These are phyloP conservation scores for Phyllotreta cruciferae DNA, from an alignment of 2,888 invertebrate genomes.

Conservation along the genomic window DNA sequence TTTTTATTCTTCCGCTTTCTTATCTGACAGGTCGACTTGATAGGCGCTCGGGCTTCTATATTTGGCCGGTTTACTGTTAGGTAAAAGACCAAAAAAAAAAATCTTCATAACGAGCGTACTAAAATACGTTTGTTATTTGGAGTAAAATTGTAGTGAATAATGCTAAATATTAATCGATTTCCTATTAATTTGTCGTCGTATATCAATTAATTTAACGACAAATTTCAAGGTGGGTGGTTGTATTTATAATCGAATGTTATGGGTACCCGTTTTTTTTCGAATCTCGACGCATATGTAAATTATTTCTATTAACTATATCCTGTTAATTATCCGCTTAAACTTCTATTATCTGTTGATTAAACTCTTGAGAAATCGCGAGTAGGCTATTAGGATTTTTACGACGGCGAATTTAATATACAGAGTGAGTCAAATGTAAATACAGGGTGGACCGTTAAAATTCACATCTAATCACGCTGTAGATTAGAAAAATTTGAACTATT, in stretches of 20 bases:
- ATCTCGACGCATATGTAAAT: slow-evolving; percentile 7
- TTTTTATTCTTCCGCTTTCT: slow-evolving; percentile 22
- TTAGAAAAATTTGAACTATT: not conserved
- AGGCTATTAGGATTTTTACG: slow-evolving; percentile 17
- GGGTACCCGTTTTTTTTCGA: too few relatives aligned
- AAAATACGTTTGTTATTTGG: too few relatives aligned
- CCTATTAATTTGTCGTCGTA: too few relatives aligned
- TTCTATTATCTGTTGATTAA: slow-evolving; percentile 10
- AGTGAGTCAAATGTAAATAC: too few relatives aligned
- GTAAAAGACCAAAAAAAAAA: not conserved
- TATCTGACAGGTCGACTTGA: slow-evolving; percentile 20
- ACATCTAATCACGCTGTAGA: not conserved
- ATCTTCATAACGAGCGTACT: too few relatives aligned
- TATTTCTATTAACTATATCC: slow-evolving; percentile 6
- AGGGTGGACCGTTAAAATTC: too few relatives aligned
- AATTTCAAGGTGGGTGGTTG: too few relatives aligned
- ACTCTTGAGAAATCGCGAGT: slow-evolving; percentile 13
- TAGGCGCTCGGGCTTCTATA: slow-evolving; percentile 18
- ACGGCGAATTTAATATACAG: slow-evolving; percentile 11
- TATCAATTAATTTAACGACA: too few relatives aligned
- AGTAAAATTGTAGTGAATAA: too few relatives aligned
- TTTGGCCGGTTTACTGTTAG: slow-evolving; percentile 28
- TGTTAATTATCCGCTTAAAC: slow-evolving; percentile 14
- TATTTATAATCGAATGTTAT: too few relatives aligned
- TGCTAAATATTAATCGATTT: too few relatives aligned